phyloP scores from a whole-genome alignment of 2,797 vertebrate genomes.

The Acipenser ruthenus region DNA sequence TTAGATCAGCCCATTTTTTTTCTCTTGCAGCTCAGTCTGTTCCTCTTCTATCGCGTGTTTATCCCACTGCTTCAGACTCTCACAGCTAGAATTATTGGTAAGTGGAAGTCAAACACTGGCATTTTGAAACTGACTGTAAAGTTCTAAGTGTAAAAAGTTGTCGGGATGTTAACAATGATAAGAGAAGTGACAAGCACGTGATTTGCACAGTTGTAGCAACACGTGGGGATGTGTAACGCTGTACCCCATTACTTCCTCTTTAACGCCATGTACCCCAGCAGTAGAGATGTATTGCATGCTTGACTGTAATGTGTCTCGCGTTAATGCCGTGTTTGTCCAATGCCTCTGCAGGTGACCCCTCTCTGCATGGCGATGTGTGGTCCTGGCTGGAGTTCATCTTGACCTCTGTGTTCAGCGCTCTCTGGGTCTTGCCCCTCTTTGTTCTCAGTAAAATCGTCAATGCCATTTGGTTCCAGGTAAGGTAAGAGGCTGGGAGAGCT shows the following conservation, averaged over 20 bases:
- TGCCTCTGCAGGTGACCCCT: slow-evolving; percentile 74
- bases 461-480: slow-evolving; percentile 98
- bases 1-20: background rate
- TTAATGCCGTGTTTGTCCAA: too few relatives aligned
- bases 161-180: too few relatives aligned
- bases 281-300: too few relatives aligned
- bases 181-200: too few relatives aligned
- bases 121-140: too few relatives aligned
- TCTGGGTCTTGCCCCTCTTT: slow-evolving; percentile 95
- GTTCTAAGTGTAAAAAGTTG: too few relatives aligned
- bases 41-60: slow-evolving; percentile 92
- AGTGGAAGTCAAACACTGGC: slow-evolving; percentile 29
- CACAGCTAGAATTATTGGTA: slow-evolving; percentile 89
- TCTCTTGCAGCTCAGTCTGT: slow-evolving; percentile 78
- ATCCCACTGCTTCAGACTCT: slow-evolving; percentile 89
- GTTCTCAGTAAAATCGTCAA: slow-evolving; percentile 98
- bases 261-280: too few relatives aligned
- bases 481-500: slow-evolving; percentile 17
- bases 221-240: too few relatives aligned
- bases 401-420: slow-evolving; percentile 89
- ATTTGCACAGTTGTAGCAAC: too few relatives aligned
- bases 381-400: slow-evolving; percentile 95
- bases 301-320: too few relatives aligned
- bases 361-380: slow-evolving; percentile 90
- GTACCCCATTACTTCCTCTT: too few relatives aligned